Base-by-base conservation (phyloP, 1,140 invertebrate species). In the Mya arenaria region DNA sequence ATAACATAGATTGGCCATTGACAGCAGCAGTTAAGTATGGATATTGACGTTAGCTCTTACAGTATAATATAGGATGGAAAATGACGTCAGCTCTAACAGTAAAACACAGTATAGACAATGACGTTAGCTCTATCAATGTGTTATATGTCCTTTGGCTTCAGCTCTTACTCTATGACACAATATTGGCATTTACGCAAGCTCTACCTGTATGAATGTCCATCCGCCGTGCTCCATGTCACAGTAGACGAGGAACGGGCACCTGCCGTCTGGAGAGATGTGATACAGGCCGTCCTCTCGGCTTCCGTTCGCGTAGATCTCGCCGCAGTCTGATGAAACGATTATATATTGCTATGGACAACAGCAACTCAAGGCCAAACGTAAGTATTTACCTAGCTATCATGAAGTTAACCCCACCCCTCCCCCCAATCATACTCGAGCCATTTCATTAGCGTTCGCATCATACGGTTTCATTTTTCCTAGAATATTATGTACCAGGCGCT, bases 191-290 rank as follows among this genome's bases (percentile, higher is more conserved):
- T 13, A 13, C 10, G n/a, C 30, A 65, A 37, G 23, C 3, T 23
- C 41, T 36, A 68, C 65, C 19, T 77, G 74, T 34, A 77, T 77
- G n/a, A 77, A 39, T 15, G 74, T 77, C 74, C 74, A 65, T 3
- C 74, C 74, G 28, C 74, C 74, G 28, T 66, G 37, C 17, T 5
- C 36, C 74, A 77, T 77, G 74, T 77, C 60, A 34, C 74, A 77
- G 25, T 52, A 77, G 0, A 77, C 74, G 34, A 36, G 28, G 32
- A 77, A 77, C 8, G 74, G 74, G 56, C 74, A 77, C n/a, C 60
- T 8, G 13, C 60, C 74, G 32, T 77, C 74, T 15, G 74, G 74
- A 30, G 74, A 77, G 3, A 77, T 77, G 4, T 10, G n/a, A 10
- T 65, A 77, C 5, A 77, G 25, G n/a, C 74, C 74, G 30, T 77